Evolutionary conservation across 1,140 invertebrate genomes (phyloP).

Genomic region (Maniola jurtina): DNA sequence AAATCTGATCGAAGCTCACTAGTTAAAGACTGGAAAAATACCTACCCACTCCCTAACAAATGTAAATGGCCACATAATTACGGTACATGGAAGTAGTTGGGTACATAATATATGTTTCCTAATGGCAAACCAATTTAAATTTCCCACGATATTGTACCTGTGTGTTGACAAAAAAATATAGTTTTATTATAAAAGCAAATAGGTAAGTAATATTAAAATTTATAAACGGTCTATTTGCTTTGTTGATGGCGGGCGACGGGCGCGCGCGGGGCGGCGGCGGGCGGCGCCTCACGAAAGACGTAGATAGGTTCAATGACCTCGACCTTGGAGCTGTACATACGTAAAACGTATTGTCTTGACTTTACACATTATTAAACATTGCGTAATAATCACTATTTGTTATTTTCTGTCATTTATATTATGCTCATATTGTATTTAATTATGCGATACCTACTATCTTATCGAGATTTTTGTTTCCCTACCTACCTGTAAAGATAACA

Average conservation of each 20-base stretch:
- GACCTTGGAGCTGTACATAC: slow-evolving; percentile 56
- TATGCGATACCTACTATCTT: slow-evolving; percentile 1
- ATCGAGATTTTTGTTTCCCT: slow-evolving; percentile 6
- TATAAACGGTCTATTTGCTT: slow-evolving; percentile 30
- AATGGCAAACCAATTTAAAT: neutral
- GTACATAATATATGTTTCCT: too few species aligned
- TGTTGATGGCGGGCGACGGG: slow-evolving; percentile 38
- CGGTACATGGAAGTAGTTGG: too few species aligned
- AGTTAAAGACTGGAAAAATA: too few species aligned
- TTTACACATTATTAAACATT: slow-evolving; percentile 35
- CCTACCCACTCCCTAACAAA: too few species aligned
- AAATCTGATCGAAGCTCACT: too few species aligned
- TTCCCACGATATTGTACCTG: slow-evolving; percentile 3
- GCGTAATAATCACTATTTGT: slow-evolving; percentile 32
- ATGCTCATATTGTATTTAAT: neutral
- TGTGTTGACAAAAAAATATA: neutral
- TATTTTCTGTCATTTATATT: slow-evolving; percentile 9
- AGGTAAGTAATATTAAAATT: neutral
- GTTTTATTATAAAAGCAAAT: neutral
- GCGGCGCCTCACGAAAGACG: slow-evolving; percentile 55
- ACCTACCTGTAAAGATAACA: slow-evolving; percentile 1
- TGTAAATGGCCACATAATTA: too few species aligned
- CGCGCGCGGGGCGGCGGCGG: neutral
- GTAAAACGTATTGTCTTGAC: slow-evolving; percentile 49
- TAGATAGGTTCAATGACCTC: slow-evolving; percentile 62